These are phyloP conservation scores for Drosophila baimaii DNA, from an alignment of 1,140 invertebrate species.

Conservation along the genomic window DNA sequence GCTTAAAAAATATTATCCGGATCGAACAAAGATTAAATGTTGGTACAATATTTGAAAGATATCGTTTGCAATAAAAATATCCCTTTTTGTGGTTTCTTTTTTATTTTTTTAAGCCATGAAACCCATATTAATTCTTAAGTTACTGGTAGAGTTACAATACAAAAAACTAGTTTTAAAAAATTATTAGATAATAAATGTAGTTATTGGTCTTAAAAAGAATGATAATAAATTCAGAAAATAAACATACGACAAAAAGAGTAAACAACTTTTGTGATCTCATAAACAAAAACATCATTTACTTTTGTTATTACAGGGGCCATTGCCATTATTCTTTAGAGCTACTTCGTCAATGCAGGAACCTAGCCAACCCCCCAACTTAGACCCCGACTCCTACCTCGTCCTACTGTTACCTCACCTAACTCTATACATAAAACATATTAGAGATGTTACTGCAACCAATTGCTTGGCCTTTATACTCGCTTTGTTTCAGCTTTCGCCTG, in stretches of 20 bases:
- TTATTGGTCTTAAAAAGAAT: background rate
- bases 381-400: background rate
- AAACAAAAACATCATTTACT: background rate
- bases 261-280: background rate
- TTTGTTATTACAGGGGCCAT: constrained; percentile 1
- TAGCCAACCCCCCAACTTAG: background rate
- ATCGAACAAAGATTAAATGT: no score
- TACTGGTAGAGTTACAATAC: no score
- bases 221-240: no score
- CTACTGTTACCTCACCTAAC: background rate
- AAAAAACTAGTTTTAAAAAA: no score
- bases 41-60: no score
- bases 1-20: no score
- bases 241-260: background rate
- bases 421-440: constrained; percentile 31
- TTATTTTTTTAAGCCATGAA: no score
- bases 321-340: background rate
- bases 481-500: constrained; percentile 38
- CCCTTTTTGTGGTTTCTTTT: no score
- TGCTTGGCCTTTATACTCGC: constrained; percentile 40
- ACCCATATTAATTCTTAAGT: no score
- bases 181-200: background rate
- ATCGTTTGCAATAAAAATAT: no score
- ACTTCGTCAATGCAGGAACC: background rate
- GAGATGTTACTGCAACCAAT: constrained; percentile 61